Percentiles rank a stretch among this genome's conserved stretches.
Conservation (phyloP, 2,113 vertebrate species). For the Ailurus styani region DNA sequence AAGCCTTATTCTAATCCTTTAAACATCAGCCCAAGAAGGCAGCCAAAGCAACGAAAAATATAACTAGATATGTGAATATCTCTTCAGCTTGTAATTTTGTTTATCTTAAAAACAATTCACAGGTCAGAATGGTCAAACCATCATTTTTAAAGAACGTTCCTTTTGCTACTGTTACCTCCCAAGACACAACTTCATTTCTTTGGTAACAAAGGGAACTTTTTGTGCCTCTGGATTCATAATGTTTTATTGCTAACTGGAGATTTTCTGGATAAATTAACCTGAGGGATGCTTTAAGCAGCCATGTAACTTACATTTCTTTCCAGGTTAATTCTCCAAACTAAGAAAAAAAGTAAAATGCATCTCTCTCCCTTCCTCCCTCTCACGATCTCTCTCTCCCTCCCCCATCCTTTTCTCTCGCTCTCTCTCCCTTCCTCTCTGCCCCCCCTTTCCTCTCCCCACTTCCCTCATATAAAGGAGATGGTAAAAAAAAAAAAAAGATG, state of each 20-base stretch:
- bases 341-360: not conserved
- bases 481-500: not conserved
- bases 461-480: not conserved
- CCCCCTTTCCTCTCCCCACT: not conserved
- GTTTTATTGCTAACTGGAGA: not conserved
- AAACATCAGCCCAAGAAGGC: not conserved
- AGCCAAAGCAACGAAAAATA: not conserved
- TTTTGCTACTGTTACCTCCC: not conserved
- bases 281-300: not conserved
- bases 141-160: not conserved
- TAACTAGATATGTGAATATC: not conserved
- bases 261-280: not conserved
- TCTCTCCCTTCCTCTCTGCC: not conserved
- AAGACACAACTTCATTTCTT: not conserved
- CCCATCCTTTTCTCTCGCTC: not conserved
- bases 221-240: not conserved
- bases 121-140: not conserved
- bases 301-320: not conserved
- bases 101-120: slow-evolving; percentile 25
- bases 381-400: not conserved
- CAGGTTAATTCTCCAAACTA: slow-evolving; percentile 17
- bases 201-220: not conserved
- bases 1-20: slow-evolving; percentile 47
- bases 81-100: not conserved
- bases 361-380: not conserved